Percentiles rank a stretch among this genome's conserved stretches.
These are phyloP conservation scores for Nannoperca obscura DNA, from an alignment of 2,797 vertebrate genomes.

Conservation along the genomic window DNA sequence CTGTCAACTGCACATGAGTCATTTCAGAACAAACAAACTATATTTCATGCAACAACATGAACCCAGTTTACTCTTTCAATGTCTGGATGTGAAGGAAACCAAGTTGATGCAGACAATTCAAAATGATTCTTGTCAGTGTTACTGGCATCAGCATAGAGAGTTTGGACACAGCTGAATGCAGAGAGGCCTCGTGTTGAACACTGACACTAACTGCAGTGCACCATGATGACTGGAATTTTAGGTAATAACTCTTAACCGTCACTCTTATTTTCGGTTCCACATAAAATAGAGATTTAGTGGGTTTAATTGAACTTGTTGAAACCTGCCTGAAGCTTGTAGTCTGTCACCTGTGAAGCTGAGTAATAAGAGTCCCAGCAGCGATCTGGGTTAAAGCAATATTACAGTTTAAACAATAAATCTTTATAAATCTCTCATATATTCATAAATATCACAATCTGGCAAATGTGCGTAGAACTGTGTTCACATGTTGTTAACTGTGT, in stretches of 20 bases:
- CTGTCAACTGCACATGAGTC: too few relatives aligned
- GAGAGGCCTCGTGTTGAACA: not conserved
- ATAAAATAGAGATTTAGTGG: not conserved
- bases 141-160: not conserved
- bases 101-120: too few relatives aligned
- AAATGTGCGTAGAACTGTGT: not conserved
- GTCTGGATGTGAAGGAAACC: not conserved
- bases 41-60: not conserved
- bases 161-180: not conserved
- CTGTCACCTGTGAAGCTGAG: too few relatives aligned
- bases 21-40: not conserved
- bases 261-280: constrained; percentile 13
- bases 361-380: not conserved
- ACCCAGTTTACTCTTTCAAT: not conserved
- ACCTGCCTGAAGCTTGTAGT: not conserved
- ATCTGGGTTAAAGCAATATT: not conserved
- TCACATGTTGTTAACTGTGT: not conserved
- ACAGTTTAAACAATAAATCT: not conserved
- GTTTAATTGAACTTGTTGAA: not conserved
- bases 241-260: not conserved
- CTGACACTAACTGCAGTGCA: too few relatives aligned
- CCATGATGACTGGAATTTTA: not conserved
- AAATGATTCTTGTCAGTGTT: not conserved
- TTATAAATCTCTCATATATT: not conserved
- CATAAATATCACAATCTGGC: not conserved